Evolutionary conservation across 2,888 invertebrate genomes (phyloP).

Genomic region (Xylocampa areola): DNA sequence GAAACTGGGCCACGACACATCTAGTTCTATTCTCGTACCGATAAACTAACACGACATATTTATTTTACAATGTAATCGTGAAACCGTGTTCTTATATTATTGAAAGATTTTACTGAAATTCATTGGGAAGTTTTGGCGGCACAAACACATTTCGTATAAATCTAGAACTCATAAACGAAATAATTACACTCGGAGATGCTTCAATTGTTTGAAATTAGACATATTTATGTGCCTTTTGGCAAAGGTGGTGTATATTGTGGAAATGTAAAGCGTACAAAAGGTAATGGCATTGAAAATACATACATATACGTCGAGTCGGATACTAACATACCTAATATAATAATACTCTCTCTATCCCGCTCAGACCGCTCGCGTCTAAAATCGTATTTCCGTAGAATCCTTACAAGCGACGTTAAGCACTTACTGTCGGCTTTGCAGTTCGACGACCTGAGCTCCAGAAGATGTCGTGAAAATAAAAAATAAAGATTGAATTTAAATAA

Average conservation of each 20-base stretch:
- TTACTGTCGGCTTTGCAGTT: constrained; percentile 87
- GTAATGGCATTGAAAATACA: constrained; percentile 68
- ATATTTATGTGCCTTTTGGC: constrained; percentile 55
- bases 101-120: constrained; percentile 49
- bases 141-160: constrained; percentile 60
- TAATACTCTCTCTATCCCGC: constrained; percentile 70
- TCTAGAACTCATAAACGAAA: constrained; percentile 72
- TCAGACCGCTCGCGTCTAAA: constrained; percentile 82
- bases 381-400: constrained; percentile 90
- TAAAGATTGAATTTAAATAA: constrained; percentile 74
- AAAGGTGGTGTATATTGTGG: constrained; percentile 10
- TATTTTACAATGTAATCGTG: constrained; percentile 78
- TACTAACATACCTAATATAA: constrained; percentile 53
- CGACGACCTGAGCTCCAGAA: constrained; percentile 83
- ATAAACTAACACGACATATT: constrained; percentile 79
- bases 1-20: constrained; percentile 80
- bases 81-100: constrained; percentile 62
- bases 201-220: constrained; percentile 64
- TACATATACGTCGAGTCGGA: constrained; percentile 37
- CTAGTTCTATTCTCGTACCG: constrained; percentile 78
- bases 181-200: constrained; percentile 65
- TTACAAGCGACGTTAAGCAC: constrained; percentile 88
- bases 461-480: constrained; percentile 76
- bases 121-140: constrained; percentile 48
- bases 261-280: constrained; percentile 47